A percentile compares a stretch with the other conserved stretches of the same genome.
Evolutionary conservation across 64 coral and sea anemone species (phyloP).

Genomic region (Montipora foliosa): DNA sequence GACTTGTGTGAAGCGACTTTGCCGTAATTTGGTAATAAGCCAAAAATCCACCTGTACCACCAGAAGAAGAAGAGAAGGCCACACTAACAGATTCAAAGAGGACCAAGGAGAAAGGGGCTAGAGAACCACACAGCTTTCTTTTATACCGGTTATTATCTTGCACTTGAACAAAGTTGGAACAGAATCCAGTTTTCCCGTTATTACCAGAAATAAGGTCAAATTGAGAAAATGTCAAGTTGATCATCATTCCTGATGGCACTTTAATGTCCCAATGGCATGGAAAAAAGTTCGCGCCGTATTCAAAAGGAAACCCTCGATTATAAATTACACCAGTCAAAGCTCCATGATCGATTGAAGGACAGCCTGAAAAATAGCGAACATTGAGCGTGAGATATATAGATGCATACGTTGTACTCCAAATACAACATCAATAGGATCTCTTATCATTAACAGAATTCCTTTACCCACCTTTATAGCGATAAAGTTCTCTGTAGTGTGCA

Average conservation of each 20-base stretch:
- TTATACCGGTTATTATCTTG: neutral
- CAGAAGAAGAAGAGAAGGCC: neutral
- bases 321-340: slow-evolving; percentile 1
- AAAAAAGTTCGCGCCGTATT: neutral
- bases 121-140: neutral
- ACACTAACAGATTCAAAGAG: neutral
- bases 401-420: neutral
- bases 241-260: neutral
- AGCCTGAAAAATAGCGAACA: neutral
- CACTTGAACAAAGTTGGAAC: neutral
- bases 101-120: neutral
- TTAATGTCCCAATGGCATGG: neutral
- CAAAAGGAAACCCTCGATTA: neutral
- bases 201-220: neutral
- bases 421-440: neutral
- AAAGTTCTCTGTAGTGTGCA: neutral
- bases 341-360: neutral
- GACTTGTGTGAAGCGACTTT: neutral
- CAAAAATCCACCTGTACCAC: neutral
- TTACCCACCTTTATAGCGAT: neutral
- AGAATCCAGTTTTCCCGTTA: neutral
- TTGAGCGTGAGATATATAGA: neutral
- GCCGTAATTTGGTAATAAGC: neutral
- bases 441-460: neutral
- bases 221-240: neutral